These are phyloP conservation scores for Ptychochromis oligacanthus DNA, from an alignment of 2,113 vertebrate genomes.

Conservation along the genomic window DNA sequence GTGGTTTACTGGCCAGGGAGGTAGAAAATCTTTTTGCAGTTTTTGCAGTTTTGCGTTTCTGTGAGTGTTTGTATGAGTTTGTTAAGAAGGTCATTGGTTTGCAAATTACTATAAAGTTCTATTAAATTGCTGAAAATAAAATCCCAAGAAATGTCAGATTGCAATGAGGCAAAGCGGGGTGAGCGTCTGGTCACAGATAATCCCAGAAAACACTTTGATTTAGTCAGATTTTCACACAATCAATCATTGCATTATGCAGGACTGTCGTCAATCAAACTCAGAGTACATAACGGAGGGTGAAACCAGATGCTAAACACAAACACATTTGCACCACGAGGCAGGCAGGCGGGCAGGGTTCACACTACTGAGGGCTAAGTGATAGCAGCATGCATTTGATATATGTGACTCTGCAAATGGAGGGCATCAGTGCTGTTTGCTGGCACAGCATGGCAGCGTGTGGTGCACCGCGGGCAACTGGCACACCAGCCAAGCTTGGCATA, in stretches of 20 bases:
- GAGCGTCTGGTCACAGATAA: slow-evolving; percentile 61
- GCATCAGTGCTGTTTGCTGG: slow-evolving; percentile 96
- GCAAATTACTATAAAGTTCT: slow-evolving; percentile 43
- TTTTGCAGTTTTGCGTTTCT: neutral
- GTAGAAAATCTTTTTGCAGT: slow-evolving; percentile 23
- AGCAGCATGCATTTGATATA: slow-evolving; percentile 95
- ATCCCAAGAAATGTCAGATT: slow-evolving; percentile 48
- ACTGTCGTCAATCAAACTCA: slow-evolving; percentile 56
- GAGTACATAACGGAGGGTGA: slow-evolving; percentile 32
- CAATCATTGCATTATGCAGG: slow-evolving; percentile 57
- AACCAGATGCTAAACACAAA: slow-evolving; percentile 53
- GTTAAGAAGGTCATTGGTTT: slow-evolving; percentile 33
- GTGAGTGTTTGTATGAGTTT: slow-evolving; percentile 15
- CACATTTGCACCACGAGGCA: slow-evolving; percentile 24
- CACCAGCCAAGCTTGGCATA: slow-evolving; percentile 89
- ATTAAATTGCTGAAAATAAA: slow-evolving; percentile 45
- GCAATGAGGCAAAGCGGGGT: slow-evolving; percentile 43
- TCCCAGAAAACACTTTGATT: slow-evolving; percentile 57
- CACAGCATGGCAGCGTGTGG: slow-evolving; percentile 96
- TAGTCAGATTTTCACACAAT: slow-evolving; percentile 60
- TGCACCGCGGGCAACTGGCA: slow-evolving; percentile 92
- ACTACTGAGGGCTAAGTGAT: slow-evolving; percentile 76
- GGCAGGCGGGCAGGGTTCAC: slow-evolving; percentile 42
- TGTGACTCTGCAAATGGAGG: slow-evolving; percentile 96
- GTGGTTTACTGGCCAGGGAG: slow-evolving; percentile 5